Evolutionary conservation across 35 echinoderm and acorn worm species (phyloP), one percentile per base, ranked within the genome.

Genomic region (Lytechinus variegatus): DNA sequence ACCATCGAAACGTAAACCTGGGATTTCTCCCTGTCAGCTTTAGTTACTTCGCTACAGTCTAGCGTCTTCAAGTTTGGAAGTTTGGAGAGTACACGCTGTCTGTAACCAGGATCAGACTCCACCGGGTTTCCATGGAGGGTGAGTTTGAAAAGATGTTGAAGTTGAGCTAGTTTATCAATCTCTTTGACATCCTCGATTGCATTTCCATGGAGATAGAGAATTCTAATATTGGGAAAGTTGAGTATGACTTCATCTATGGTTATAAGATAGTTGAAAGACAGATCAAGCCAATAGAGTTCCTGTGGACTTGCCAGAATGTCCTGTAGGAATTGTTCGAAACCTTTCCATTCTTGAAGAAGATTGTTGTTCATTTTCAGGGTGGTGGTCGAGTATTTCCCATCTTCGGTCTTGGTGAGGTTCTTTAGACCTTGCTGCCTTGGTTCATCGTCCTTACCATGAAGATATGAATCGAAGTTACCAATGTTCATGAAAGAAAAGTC

Each of bases 121-220:
- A 99, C 87, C 2, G 97, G 94, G 89, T 99, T 99, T 21, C 98
- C 98, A 89, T 99, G 98, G 6, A 99, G 71, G 3, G 98, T 97
- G 53, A 99, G 86, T 58, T 95, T 98, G 54, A 94, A 94, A 13
- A 99, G 54, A 87, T 96, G 94, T 54, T 54, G 54, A 89, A 99
- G 52, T 19, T 94, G 4, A 0, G 87, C 52, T 5, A 99, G 94
- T 61, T 99, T 98, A 66, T 99, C 98, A 14, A 98, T 52, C 86
- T 98, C 98, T 5, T 87, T 94, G 28, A 97, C 44, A 12, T 96
- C 91, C 10, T 98, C 96, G 10, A 99, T 96, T 24, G 86, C 95
- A 95, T 99, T 99, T 86, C 98, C 98, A 93, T 99, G 98, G 56
- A 99, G 95, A 95, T 99, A 99, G 29, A 99, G 87, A 66, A 99